Evolutionary conservation across 2,113 vertebrate species (phyloP).

Genomic region (Saiga tatarica): DNA sequence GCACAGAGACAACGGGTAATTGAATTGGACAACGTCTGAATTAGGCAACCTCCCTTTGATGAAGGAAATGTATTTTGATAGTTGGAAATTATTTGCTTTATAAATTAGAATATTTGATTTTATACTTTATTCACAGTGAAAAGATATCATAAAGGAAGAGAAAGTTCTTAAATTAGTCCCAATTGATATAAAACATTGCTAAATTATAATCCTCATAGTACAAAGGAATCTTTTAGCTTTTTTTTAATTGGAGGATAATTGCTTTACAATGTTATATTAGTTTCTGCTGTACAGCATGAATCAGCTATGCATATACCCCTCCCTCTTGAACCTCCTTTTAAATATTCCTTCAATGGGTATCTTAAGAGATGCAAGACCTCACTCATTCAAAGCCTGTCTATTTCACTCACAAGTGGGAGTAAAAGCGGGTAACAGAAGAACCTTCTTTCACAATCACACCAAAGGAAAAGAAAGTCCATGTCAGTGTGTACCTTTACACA

Average conservation of each 20-base stretch:
- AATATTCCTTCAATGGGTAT: background rate
- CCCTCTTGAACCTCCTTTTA: background rate
- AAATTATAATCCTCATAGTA: background rate
- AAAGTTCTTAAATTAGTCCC: background rate
- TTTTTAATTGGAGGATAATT: background rate
- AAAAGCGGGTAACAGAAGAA: background rate
- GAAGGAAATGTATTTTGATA: background rate
- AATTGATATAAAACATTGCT: background rate
- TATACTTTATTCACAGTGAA: conserved; percentile 25
- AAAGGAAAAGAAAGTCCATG: background rate
- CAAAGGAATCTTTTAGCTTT: background rate
- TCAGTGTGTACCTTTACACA: background rate
- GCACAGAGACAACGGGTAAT: background rate
- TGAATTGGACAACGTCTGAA: background rate
- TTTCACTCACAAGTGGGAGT: background rate
- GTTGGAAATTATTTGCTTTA: background rate
- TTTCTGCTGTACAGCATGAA: background rate
- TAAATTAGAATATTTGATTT: background rate
- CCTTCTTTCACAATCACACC: background rate
- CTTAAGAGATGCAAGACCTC: background rate
- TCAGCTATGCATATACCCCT: background rate
- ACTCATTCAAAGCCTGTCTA: background rate
- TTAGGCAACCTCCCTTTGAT: background rate
- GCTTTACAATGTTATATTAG: background rate
- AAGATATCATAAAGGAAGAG: conserved; percentile 8